Evolutionary conservation across 2,797 vertebrate genomes (phyloP).

Genomic region (Sebastes cheni): DNA sequence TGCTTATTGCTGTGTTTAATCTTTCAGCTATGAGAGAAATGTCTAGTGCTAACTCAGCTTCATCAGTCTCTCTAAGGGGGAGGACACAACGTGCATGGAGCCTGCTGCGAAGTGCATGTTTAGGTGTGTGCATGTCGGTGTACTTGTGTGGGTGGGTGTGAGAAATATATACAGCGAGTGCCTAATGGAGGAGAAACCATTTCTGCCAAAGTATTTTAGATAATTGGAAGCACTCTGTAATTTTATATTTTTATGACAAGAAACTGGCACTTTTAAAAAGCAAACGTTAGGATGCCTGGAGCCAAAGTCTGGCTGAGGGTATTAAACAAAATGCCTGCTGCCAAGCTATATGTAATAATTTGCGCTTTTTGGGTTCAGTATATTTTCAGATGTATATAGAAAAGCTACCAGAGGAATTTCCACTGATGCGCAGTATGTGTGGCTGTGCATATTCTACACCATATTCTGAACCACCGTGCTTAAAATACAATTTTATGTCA

Average conservation of each 20-base stretch:
- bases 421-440: neutral
- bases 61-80: conserved; percentile 29
- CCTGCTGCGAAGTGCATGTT: conserved; percentile 20
- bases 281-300: neutral
- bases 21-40: conserved; percentile 30
- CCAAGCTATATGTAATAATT: neutral
- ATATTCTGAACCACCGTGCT: neutral
- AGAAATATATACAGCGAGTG: conserved; percentile 3
- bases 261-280: conserved; percentile 8
- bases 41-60: conserved; percentile 3
- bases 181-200: conserved; percentile 25
- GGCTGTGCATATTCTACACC: neutral
- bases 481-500: conserved; percentile 6
- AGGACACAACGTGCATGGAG: conserved; percentile 13
- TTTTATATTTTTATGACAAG: conserved; percentile 24
- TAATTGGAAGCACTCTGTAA: conserved; percentile 19
- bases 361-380: neutral
- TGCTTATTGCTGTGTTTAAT: conserved; percentile 41
- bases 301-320: conserved; percentile 4
- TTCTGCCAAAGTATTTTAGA: conserved; percentile 30
- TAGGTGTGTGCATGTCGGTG: neutral
- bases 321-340: conserved; percentile 2
- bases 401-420: neutral
- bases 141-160: conserved; percentile 2
- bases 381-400: neutral